Evolutionary conservation across 2,113 vertebrate species (phyloP).

Genomic region (Chaetura pelagica): DNA sequence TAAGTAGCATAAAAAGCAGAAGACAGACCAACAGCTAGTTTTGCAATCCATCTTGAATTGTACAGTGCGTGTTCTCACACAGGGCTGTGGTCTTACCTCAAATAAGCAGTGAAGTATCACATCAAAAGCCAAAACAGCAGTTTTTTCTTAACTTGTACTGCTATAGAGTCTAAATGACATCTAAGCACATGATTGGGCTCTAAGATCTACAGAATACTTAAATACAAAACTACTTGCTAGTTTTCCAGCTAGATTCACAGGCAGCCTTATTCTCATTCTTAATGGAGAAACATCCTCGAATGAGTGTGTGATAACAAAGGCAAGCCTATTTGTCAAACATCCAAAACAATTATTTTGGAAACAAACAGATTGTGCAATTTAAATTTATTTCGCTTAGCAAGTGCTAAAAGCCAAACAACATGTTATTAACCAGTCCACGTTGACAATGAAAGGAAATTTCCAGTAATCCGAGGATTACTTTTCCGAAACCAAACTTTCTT

Average conservation of each 20-base stretch:
- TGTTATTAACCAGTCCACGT: not conserved
- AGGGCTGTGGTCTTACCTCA: not conserved
- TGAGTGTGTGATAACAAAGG: not conserved
- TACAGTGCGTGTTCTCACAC: fast-evolving
- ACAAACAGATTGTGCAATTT: not conserved
- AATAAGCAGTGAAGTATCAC: not conserved
- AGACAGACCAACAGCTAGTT: not conserved
- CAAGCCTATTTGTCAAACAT: not conserved
- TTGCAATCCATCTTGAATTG: not conserved
- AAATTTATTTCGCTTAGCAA: slow-evolving; percentile 14
- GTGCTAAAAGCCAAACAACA: not conserved
- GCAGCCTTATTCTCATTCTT: not conserved
- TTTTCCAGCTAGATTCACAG: not conserved
- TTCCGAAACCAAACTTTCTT: not conserved
- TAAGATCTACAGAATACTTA: not conserved
- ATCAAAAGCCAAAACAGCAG: not conserved
- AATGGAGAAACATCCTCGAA: not conserved
- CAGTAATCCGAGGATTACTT: not conserved
- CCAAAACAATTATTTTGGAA: not conserved
- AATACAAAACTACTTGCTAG: not conserved
- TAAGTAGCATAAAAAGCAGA: not conserved
- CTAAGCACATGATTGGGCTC: not conserved
- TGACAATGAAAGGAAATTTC: not conserved
- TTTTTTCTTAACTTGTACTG: not conserved
- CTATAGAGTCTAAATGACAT: not conserved